phyloP scores from a whole-genome alignment of 1,140 invertebrate genomes.

The Rhynchophorus ferrugineus region DNA sequence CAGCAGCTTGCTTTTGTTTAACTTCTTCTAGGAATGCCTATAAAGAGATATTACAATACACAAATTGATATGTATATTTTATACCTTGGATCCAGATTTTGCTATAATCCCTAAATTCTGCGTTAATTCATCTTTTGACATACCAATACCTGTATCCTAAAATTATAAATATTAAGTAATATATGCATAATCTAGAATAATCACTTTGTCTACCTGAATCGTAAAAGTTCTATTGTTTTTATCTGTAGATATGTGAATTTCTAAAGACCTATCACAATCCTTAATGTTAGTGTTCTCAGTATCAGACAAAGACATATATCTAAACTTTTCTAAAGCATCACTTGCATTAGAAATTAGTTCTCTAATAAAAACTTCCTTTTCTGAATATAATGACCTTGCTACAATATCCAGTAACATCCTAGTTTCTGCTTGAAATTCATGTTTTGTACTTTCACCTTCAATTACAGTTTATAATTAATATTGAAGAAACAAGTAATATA shows the following conservation, averaged over 20 bases:
- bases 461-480: slow-evolving; percentile 7
- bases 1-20: slow-evolving; percentile 57
- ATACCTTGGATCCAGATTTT: slow-evolving; percentile 85
- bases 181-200: not conserved
- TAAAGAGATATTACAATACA: not conserved
- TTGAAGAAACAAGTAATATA: not conserved
- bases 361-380: slow-evolving; percentile 94
- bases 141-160: slow-evolving; percentile 86
- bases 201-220: slow-evolving; percentile 60
- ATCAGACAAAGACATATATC: slow-evolving; percentile 57
- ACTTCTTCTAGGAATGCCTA: slow-evolving; percentile 73
- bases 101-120: slow-evolving; percentile 93
- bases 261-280: slow-evolving; percentile 54
- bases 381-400: slow-evolving; percentile 92
- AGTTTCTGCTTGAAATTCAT: slow-evolving; percentile 95
- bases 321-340: slow-evolving; percentile 91
- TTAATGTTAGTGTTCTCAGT: slow-evolving; percentile 33
- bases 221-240: slow-evolving; percentile 78
- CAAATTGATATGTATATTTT: too few species aligned
- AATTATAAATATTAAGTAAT: slow-evolving; percentile 1
- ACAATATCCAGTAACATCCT: slow-evolving; percentile 94
- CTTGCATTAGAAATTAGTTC: slow-evolving; percentile 96
- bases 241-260: slow-evolving; percentile 86
- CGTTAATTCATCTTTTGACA: slow-evolving; percentile 87
- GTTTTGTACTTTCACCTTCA: slow-evolving; percentile 47